Evolutionary conservation across 2,888 invertebrate genomes (phyloP), one percentile per base, ranked within the genome.

Genomic region (Synergus laeviventris): DNA sequence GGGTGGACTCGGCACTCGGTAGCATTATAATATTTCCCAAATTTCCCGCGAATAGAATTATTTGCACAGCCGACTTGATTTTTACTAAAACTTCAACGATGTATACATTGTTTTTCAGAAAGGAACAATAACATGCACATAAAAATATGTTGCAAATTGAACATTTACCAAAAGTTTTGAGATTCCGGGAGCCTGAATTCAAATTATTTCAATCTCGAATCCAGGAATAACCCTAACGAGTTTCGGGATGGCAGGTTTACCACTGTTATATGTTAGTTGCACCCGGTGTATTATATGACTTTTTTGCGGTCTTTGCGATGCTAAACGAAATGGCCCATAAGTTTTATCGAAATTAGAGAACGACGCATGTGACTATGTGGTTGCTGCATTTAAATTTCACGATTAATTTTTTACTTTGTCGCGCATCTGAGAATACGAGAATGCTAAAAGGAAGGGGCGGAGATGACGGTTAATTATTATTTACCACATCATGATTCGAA

Each of bases 351-450:
- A 70, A 70, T 70, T 70, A 70, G 70, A 70, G 16, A 70, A 49
- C 49, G 24, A 70, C 24, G 66, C 31, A 66, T 66, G 38, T 24
- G 16, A 66, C 45, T 66, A n/a, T n/a, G 31, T 49, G 24, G 24
- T 31, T 45, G 70, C 49, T 70, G 70, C 45, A 70, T 70, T 70
- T 70, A 70, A 70, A 70, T 70, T 70, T 70, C 31, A n/a, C 70
- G 70, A 70, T 49, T 70, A 70, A 70, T 49, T 70, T 70, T 70
- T 70, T 70, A 70, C 70, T 49, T 70, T 70, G 70, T 70, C 70
- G 70, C 24, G 49, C 42, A 64, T 38, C 39, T 64, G n/a, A 70
- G 70, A 70, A 70, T 70, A 49, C 70, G 31, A 31, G 12, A 31
- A 70, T 49, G 1, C 3, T 9, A 31, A 31, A 49, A 70, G n/a